A percentile compares a stretch with the other conserved stretches of the same genome.
Evolutionary conservation across 2,888 invertebrate species (phyloP).

Genomic region (Ennomos fuscantarius): DNA sequence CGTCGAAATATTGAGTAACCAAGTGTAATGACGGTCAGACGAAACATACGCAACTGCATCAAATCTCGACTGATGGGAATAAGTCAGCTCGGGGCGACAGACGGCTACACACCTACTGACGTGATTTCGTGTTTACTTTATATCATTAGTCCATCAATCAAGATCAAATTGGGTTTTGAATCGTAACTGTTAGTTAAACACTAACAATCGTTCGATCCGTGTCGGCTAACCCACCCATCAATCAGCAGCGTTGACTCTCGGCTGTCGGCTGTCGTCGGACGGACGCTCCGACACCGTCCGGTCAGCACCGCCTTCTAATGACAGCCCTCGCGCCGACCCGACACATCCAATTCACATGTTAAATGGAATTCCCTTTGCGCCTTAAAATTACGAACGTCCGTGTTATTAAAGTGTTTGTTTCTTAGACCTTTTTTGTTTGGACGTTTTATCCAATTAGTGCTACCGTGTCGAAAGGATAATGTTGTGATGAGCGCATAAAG

Average conservation of each 20-base stretch:
- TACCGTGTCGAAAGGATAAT: constrained; percentile 86
- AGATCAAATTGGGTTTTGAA: constrained; percentile 78
- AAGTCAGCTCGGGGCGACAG: constrained; percentile 60
- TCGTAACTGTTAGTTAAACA: constrained; percentile 81
- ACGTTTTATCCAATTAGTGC: constrained; percentile 83
- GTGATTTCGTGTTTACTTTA: constrained; percentile 75
- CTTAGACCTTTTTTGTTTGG: constrained; percentile 76
- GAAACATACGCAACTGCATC: constrained; percentile 50
- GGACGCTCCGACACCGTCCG: constrained; percentile 33
- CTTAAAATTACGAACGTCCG: constrained; percentile 74
- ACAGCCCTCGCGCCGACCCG: constrained; percentile 70
- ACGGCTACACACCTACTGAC: constrained; percentile 61
- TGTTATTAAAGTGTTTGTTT: constrained; percentile 83
- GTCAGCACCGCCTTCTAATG: constrained; percentile 62
- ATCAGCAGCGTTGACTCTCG: constrained; percentile 67
- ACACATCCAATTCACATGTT: constrained; percentile 84
- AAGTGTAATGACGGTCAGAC: constrained; percentile 52
- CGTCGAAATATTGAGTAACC: constrained; percentile 36
- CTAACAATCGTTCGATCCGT: constrained; percentile 73
- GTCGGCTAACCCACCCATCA: constrained; percentile 68
- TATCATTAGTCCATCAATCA: constrained; percentile 85
- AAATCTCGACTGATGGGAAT: constrained; percentile 56
- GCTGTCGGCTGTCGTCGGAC: constrained; percentile 56
- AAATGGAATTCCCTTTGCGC: constrained; percentile 82
- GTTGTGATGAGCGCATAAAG: constrained; percentile 75